These are phyloP conservation scores for Xanthia icteritia DNA, from an alignment of 2,888 invertebrate species.

Conservation along the genomic window DNA sequence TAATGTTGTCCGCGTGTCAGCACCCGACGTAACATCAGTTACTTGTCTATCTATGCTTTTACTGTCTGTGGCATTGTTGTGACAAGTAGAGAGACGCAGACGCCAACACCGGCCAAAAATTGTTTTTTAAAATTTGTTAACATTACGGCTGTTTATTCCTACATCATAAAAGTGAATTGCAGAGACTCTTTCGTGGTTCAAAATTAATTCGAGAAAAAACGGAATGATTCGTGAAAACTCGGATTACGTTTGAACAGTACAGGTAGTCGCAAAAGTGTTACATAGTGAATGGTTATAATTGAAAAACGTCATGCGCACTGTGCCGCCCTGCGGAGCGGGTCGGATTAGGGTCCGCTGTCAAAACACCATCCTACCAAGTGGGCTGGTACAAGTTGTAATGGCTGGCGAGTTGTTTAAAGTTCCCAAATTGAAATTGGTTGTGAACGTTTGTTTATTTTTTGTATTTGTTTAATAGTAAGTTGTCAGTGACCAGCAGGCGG, in stretches of 20 bases:
- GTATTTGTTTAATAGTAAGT: background rate
- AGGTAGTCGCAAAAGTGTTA: slow-evolving; percentile 82
- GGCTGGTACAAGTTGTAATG: slow-evolving; percentile 60
- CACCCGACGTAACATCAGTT: too few relatives aligned
- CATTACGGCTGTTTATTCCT: too few relatives aligned
- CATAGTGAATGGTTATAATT: slow-evolving; percentile 86
- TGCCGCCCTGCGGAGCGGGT: slow-evolving; percentile 84
- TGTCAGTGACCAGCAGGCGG: background rate
- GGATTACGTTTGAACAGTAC: slow-evolving; percentile 40
- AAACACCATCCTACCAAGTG: slow-evolving; percentile 75
- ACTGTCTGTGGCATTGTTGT: too few relatives aligned
- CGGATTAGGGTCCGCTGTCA: slow-evolving; percentile 87
- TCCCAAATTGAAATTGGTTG: slow-evolving; percentile 21
- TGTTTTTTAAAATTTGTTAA: too few relatives aligned
- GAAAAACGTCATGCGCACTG: slow-evolving; percentile 83
- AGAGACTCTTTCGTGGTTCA: slow-evolving; percentile 16
- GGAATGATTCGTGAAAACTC: slow-evolving; percentile 39
- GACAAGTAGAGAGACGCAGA: too few relatives aligned
- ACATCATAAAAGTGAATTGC: too few relatives aligned
- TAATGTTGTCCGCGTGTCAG: too few relatives aligned
- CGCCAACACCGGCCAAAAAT: too few relatives aligned
- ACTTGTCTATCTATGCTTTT: too few relatives aligned
- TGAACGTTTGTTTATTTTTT: background rate
- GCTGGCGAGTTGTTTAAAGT: slow-evolving; percentile 36
- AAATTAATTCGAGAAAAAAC: slow-evolving; percentile 45